These are phyloP conservation scores for Cynaeus angustus DNA, from an alignment of 2,888 invertebrate species.

Conservation along the genomic window DNA sequence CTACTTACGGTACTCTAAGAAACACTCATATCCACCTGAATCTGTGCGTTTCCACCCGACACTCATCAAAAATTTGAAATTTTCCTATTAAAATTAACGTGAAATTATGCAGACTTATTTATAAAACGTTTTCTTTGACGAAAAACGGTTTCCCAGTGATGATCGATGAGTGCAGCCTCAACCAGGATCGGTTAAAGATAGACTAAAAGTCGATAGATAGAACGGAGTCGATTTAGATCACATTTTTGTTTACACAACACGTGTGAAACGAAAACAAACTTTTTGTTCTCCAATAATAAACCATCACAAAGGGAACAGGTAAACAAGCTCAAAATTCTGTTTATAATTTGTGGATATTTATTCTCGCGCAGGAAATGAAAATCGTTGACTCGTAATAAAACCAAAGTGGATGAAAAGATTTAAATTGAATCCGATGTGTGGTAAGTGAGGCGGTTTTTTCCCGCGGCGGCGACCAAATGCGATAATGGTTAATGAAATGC, in stretches of 20 bases:
- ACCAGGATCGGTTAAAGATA: conserved; percentile 5
- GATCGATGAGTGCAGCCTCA: conserved; percentile 15
- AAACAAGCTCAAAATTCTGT: conserved; percentile 17
- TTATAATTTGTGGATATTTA: conserved; percentile 5
- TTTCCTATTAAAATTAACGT: neutral
- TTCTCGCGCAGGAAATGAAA: conserved; percentile 16
- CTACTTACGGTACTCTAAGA: conserved; percentile 78
- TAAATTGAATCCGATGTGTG: no score
- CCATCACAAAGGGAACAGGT: conserved; percentile 22
- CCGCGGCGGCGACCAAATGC: no score
- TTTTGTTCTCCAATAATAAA: conserved; percentile 46
- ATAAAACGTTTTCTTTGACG: conserved; percentile 11
- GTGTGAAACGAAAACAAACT: conserved; percentile 45
- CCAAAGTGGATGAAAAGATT: conserved; percentile 2
- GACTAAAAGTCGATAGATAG: conserved; percentile 24
- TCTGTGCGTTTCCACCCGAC: conserved; percentile 79
- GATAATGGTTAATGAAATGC: no score
- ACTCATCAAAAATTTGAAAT: conserved; percentile 71
- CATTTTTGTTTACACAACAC: conserved; percentile 29
- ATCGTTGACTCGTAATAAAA: conserved; percentile 2
- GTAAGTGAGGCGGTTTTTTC: no score
- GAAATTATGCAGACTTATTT: conserved; percentile 19
- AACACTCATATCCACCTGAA: conserved; percentile 81
- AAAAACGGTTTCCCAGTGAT: conserved; percentile 33
- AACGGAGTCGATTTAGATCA: conserved; percentile 40